Evolutionary conservation across 2,888 invertebrate species (phyloP), one percentile per base, ranked within the genome.

Genomic region (Acronicta leporina): DNA sequence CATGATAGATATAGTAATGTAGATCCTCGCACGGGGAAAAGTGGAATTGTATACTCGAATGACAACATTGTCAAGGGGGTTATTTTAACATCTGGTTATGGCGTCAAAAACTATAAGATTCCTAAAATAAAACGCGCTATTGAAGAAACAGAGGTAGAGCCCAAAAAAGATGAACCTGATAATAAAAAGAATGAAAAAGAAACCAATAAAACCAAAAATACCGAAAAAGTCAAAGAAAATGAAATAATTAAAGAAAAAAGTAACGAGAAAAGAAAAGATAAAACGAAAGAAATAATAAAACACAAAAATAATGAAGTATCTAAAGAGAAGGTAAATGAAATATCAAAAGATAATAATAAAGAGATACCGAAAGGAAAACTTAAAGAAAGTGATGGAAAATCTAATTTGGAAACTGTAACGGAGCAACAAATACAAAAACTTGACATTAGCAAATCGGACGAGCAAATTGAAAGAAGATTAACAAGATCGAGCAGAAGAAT

Each of bases 41-140:
- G 84, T 62, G 94, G 93, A 13, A 92, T 93, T 48, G 86, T 91
- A 7, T 94, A 93, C 82, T 92, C 94, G 0, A 90, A 82, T 79
- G 92, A 92, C 54, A 93, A 91, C 64, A 92, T 93, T 63, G 89
- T 90, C 5, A 92, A 87, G 63, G 93, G 91, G 16, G 86, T 87
- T 35, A 88, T 91, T 65, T 84, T 93, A 65, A 85, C 89, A 43
- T 83, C 90, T 20, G 90, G 92, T 2, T 90, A 87, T 78, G 92
- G 92, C 40, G 93, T 94, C 0, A 92, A 90, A 83, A 94, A 94
- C 77, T 95, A 93, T 66, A 94, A 91, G 81, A 94, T 94, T 69
- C 94, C 94, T 0, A 94, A 95, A 86, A 91, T 94, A 43, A 94
- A 93, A 85, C 86, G 91, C 27, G 33, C 38, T 1, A 63, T 77